phyloP scores from a whole-genome alignment of 2,797 vertebrate genomes.

The Gambusia yucatana region DNA sequence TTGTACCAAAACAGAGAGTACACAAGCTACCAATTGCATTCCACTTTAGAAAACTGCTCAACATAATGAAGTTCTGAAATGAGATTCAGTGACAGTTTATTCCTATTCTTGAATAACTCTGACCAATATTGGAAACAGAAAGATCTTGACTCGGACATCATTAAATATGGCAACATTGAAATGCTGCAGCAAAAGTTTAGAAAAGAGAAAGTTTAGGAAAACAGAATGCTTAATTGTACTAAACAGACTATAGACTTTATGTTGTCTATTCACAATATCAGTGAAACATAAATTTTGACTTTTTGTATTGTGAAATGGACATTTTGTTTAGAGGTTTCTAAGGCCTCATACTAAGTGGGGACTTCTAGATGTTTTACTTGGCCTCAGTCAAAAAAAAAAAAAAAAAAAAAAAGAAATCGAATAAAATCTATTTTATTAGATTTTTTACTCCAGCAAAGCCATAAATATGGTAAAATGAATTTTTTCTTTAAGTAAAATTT shows the following conservation, averaged over 20 bases:
- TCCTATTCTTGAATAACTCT: not conserved
- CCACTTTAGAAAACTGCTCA: too few relatives aligned
- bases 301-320: not conserved
- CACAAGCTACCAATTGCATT: too few relatives aligned
- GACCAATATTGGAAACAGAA: not conserved
- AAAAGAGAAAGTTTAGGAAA: not conserved
- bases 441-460: not conserved
- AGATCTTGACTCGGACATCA: not conserved
- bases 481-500: not conserved
- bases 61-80: not conserved
- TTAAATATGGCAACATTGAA: not conserved
- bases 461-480: not conserved
- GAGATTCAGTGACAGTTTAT: not conserved
- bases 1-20: too few relatives aligned
- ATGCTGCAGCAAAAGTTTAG: not conserved
- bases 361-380: not conserved
- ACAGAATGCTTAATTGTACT: not conserved
- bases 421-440: not conserved
- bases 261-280: not conserved
- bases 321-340: not conserved
- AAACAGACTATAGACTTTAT: not conserved
- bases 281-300: not conserved
- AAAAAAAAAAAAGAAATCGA: too few relatives aligned
- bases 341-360: not conserved
- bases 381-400: not conserved